A percentile compares a stretch with the other conserved stretches of the same genome.
phyloP scores from a whole-genome alignment of 2,888 invertebrate species.

The Drosophila rellima region DNA sequence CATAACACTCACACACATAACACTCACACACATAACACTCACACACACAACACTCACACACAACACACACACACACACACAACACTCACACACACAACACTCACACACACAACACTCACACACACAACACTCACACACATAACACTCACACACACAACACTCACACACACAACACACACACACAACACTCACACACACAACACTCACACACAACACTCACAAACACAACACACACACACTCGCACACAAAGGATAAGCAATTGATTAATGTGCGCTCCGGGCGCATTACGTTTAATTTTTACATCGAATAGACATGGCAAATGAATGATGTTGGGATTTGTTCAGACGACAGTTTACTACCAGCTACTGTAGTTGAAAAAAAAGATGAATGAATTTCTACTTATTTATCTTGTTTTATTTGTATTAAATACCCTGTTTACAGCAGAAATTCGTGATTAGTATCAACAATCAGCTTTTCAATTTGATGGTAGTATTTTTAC shows the following conservation, averaged over 20 bases:
- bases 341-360: slow-evolving; percentile 42
- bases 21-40: slow-evolving; percentile 10
- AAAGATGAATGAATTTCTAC: slow-evolving; percentile 49
- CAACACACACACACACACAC: slow-evolving; percentile 23
- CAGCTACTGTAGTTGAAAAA: slow-evolving; percentile 19
- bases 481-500: not conserved
- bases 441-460: not conserved
- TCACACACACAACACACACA: too few relatives aligned
- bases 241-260: slow-evolving; percentile 70
- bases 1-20: too few relatives aligned
- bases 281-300: slow-evolving; percentile 81
- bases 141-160: slow-evolving; percentile 19
- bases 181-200: slow-evolving; percentile 19
- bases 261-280: slow-evolving; percentile 77
- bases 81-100: too few relatives aligned
- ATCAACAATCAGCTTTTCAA: not conserved
- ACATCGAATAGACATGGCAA: slow-evolving; percentile 55
- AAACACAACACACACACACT: slow-evolving; percentile 14
- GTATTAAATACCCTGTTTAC: slow-evolving; percentile 25
- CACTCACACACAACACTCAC: slow-evolving; percentile 25
- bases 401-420: slow-evolving; percentile 29
- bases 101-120: too few relatives aligned
- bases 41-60: too few relatives aligned
- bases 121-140: slow-evolving; percentile 19
- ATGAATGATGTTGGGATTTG: slow-evolving; percentile 66